phyloP scores from a whole-genome alignment of 2,888 invertebrate species.

The Oxyscelio sp. region DNA sequence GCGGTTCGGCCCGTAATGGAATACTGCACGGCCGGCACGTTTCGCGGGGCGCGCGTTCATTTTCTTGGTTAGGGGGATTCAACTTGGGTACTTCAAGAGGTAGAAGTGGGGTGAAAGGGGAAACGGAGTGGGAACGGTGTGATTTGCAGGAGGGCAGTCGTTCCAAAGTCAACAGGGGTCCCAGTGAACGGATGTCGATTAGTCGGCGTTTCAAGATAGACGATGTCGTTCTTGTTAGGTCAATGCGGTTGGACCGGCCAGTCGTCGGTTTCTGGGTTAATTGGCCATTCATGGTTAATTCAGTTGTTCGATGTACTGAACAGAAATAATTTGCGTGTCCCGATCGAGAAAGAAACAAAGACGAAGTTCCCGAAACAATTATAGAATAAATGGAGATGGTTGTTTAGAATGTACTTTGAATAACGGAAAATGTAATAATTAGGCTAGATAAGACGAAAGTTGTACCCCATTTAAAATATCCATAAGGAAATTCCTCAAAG shows the following conservation, averaged over 20 bases:
- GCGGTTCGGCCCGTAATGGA: too few species aligned
- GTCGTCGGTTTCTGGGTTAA: constrained; percentile 83
- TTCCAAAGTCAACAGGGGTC: constrained; percentile 66
- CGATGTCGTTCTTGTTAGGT: constrained; percentile 53
- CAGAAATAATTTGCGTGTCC: constrained; percentile 34
- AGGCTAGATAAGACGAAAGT: too few species aligned
- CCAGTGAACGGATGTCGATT: constrained; percentile 63
- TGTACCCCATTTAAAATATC: too few species aligned
- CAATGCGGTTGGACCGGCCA: constrained; percentile 65
- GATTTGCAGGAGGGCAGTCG: constrained; percentile 39
- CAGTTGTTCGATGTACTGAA: constrained; percentile 78
- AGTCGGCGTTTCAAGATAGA: constrained; percentile 49
- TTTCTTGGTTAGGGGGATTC: constrained; percentile 11
- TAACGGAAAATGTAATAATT: too few species aligned
- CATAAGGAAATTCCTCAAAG: too few species aligned
- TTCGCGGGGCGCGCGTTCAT: neutral
- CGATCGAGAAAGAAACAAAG: neutral
- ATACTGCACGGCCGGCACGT: too few species aligned
- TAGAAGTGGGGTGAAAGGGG: constrained; percentile 28
- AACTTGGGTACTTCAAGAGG: neutral
- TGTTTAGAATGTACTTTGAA: too few species aligned
- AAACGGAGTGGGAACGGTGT: constrained; percentile 21
- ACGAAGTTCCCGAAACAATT: constrained; percentile 27
- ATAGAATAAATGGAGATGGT: too few species aligned
- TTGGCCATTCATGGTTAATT: constrained; percentile 88